Conservation (phyloP, 2,113 vertebrate genomes). For the Telmatochromis brachygnathus region DNA sequence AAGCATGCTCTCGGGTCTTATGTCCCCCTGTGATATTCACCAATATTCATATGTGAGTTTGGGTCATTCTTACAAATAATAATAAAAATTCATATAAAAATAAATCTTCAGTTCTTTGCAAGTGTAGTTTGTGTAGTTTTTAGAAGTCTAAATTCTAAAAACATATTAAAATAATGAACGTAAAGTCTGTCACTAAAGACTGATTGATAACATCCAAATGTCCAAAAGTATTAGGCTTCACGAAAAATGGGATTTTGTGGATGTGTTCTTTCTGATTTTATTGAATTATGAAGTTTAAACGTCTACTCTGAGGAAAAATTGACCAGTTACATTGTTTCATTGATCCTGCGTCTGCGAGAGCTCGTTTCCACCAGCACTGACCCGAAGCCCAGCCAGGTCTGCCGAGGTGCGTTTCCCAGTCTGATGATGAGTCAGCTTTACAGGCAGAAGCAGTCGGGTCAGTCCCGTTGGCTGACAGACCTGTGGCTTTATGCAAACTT, state of each 20-base stretch:
- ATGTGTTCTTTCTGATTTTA: neutral
- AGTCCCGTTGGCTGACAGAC: neutral
- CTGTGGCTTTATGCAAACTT: neutral
- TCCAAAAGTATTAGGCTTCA: neutral
- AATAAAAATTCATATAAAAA: neutral
- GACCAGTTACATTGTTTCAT: neutral
- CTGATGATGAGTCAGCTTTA: accelerated
- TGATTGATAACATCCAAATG: neutral
- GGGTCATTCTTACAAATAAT: neutral
- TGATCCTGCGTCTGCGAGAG: neutral
- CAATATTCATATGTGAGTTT: neutral
- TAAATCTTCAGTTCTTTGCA: neutral
- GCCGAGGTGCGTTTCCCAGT: neutral
- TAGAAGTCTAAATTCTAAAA: neutral
- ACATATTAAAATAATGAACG: neutral
- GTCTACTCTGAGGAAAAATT: accelerated
- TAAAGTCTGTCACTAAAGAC: neutral
- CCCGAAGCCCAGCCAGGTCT: too few species aligned
- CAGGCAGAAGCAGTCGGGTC: neutral
- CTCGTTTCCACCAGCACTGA: neutral
- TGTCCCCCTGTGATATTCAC: neutral
- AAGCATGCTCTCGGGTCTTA: neutral
- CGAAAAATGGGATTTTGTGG: neutral
- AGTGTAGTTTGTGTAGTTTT: neutral
- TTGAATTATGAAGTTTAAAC: neutral